Evolutionary conservation across 1,140 invertebrate genomes (phyloP), one percentile per base, ranked within the genome.

Genomic region (Pogonomyrmex barbatus): DNA sequence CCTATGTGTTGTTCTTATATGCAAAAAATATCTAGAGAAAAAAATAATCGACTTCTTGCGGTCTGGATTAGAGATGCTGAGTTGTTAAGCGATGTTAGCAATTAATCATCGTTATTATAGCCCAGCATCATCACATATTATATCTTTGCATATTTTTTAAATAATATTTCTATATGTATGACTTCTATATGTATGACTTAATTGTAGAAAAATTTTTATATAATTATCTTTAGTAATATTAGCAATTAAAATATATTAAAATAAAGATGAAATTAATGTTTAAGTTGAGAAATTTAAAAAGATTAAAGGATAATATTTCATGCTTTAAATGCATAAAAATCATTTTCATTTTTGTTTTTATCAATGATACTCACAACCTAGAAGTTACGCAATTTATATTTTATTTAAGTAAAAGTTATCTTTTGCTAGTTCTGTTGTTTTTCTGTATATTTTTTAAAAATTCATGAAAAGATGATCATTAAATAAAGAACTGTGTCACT

Each of bases 81-180:
- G 39, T 45, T 17, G 36, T 45, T 63, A 3, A 60, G 24, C 24
- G 12, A 9, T 5, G 10, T 24, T 24, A 24, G 24, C 39, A 39
- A 71, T 82, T 71, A 52, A 79, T 71, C 10, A 71, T 58, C 30
- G 9, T 73, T 3, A 45, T 58, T 73, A 33, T 82, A 10, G 14
- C 60, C 4, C 5, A 39, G 1, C n/a, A 1, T 10, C 8, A 8
- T 54, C 10, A 54, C 5, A 47, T 30, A 54, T 54, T n/a, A 56
- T 24, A 39, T 42, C 24, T 54, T 42, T 12, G 17, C 8, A 68
- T 12, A 42, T 24, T 12, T 39, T 24, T 24, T 24, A 24, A 24
- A 24, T 24, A 24, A n/a, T 17, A 39, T 17, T 54, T 58, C 1
- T 10, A 30, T 30, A 60, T 24, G 33, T 60, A n/a, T 60, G 24